Conservation (phyloP, 2,888 invertebrate species). For the Tridacna gigas region DNA sequence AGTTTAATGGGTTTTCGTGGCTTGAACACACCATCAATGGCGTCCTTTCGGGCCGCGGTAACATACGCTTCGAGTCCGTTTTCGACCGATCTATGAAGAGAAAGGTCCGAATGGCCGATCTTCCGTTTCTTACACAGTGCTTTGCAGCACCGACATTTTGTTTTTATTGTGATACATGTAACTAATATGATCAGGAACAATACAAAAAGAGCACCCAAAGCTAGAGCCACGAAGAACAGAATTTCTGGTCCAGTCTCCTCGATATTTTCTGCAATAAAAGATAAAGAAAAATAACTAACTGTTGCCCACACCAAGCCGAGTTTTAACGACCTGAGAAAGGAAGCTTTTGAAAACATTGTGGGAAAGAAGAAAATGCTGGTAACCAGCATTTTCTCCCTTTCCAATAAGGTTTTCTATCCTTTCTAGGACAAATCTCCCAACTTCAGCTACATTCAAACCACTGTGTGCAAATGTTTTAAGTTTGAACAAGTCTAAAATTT, state of each 20-base stretch:
- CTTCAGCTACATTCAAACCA: too few relatives aligned
- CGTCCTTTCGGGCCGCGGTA: constrained; percentile 2
- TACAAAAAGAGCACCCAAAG: constrained; percentile 35
- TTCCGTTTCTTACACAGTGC: constrained; percentile 29
- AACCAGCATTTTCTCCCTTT: neutral
- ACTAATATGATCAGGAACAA: constrained; percentile 39
- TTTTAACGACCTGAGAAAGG: too few relatives aligned
- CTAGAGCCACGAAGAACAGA: constrained; percentile 38
- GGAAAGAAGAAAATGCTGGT: neutral
- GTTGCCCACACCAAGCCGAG: too few relatives aligned
- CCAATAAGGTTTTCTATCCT: neutral
- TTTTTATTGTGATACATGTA: constrained; percentile 43
- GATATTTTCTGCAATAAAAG: constrained; percentile 41
- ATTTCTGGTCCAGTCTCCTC: constrained; percentile 36
- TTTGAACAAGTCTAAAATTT: too few relatives aligned
- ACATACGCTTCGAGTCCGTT: neutral
- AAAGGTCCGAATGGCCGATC: constrained; percentile 50
- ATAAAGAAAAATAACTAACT: neutral
- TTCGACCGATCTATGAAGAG: constrained; percentile 26
- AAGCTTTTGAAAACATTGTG: neutral
- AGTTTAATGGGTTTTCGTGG: constrained; percentile 62
- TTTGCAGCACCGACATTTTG: constrained; percentile 56
- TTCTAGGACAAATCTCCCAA: neutral
- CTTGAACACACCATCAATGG: constrained; percentile 43
- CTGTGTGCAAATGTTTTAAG: too few relatives aligned